Percentiles rank a stretch among this genome's conserved stretches.
phyloP scores from a whole-genome alignment of 2,797 vertebrate genomes.

The Hybognathus amarus region DNA sequence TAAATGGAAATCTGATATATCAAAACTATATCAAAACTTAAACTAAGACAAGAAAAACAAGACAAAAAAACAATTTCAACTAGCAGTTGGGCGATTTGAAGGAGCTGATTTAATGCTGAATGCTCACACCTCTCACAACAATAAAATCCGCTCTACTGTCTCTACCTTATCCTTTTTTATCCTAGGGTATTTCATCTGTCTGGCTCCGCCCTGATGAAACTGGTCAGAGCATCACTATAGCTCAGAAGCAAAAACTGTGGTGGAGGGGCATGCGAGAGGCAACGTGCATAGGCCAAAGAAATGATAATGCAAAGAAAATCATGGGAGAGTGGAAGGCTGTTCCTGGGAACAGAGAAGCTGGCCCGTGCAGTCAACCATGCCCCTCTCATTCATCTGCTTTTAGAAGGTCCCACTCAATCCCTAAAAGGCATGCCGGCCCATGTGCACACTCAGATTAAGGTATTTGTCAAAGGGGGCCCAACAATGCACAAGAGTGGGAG shows the following conservation, averaged over 20 bases:
- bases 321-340: constrained; percentile 35
- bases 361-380: constrained; percentile 47
- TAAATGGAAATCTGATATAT: not conserved
- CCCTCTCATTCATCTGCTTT: constrained; percentile 56
- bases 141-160: constrained; percentile 29
- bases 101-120: not conserved
- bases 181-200: not conserved
- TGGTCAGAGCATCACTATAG: not conserved
- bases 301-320: constrained; percentile 30
- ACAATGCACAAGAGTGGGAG: constrained; percentile 53
- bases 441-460: constrained; percentile 62
- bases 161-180: constrained; percentile 2
- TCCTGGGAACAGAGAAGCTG: constrained; percentile 54
- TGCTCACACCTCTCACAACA: not conserved
- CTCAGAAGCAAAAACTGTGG: not conserved
- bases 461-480: constrained; percentile 62
- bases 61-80: too few species aligned
- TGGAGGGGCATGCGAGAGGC: not conserved
- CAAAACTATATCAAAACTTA: not conserved
- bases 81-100: not conserved
- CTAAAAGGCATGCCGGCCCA: constrained; percentile 56
- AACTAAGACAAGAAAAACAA: not conserved
- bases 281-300: not conserved
- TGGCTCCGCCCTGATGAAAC: constrained; percentile 5
- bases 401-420: constrained; percentile 62